These are phyloP conservation scores for Porites lutea DNA, from an alignment of 64 coral and sea anemone species.

Conservation along the genomic window DNA sequence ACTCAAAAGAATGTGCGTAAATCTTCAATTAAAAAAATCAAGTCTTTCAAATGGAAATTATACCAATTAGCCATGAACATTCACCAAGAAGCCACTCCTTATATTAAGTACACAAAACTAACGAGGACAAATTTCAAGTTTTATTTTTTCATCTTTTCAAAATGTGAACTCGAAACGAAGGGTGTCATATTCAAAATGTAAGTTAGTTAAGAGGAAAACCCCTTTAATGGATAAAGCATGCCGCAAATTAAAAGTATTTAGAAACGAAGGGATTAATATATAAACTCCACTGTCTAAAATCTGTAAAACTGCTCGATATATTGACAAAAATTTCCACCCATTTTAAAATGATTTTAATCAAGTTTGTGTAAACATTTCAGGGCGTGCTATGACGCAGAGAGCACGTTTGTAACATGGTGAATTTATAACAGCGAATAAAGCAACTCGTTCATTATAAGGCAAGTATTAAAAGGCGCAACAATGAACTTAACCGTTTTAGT, in stretches of 20 bases:
- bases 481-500: neutral
- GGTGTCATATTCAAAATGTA: neutral
- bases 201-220: neutral
- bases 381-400: neutral
- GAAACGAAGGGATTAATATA: slow-evolving; percentile 12
- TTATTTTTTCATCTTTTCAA: neutral
- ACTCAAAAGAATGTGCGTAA: neutral
- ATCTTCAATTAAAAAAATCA: neutral
- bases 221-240: neutral
- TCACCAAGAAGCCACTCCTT: neutral
- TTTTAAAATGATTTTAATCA: slow-evolving; percentile 19
- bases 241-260: slow-evolving; percentile 7
- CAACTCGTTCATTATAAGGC: neutral
- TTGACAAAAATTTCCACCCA: neutral
- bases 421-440: neutral
- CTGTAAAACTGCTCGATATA: neutral
- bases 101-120: neutral
- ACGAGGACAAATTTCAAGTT: slow-evolving; percentile 9
- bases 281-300: neutral
- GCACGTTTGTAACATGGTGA: neutral
- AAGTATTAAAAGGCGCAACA: neutral
- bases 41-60: neutral
- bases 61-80: neutral
- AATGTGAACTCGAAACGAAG: neutral
- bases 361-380: slow-evolving; percentile 12